These are phyloP conservation scores for Lasius fuliginosus DNA, from an alignment of 2,888 invertebrate species.

Conservation along the genomic window DNA sequence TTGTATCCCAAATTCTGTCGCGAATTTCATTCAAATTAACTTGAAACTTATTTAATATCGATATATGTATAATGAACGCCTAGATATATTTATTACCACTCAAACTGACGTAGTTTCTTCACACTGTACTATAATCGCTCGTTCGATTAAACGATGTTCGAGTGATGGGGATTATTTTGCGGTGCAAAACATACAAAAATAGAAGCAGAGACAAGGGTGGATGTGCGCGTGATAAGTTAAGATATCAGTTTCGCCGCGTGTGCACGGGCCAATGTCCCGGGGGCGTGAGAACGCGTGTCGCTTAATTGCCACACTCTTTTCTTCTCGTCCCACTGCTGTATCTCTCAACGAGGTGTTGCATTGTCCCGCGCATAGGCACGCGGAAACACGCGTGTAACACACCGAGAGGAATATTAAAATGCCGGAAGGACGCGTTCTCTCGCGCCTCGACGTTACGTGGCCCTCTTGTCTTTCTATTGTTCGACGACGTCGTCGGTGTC, in stretches of 20 bases:
- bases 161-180: background rate
- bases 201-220: slow-evolving; percentile 19
- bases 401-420: slow-evolving; percentile 45
- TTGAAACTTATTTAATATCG: no score
- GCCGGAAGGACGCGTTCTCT: slow-evolving; percentile 57
- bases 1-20: background rate
- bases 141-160: background rate
- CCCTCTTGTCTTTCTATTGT: slow-evolving; percentile 38
- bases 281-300: slow-evolving; percentile 50
- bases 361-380: slow-evolving; percentile 48
- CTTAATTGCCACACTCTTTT: slow-evolving; percentile 52
- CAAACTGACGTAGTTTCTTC: background rate
- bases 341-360: slow-evolving; percentile 31
- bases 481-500: slow-evolving; percentile 25
- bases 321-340: slow-evolving; percentile 14
- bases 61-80: no score
- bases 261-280: slow-evolving; percentile 52
- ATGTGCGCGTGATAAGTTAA: slow-evolving; percentile 29
- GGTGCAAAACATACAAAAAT: background rate
- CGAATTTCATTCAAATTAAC: no score
- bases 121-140: background rate
- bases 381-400: slow-evolving; percentile 44
- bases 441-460: slow-evolving; percentile 49
- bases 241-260: slow-evolving; percentile 46
- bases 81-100: background rate